Evolutionary conservation across 2,888 invertebrate species (phyloP), one percentile per base, ranked within the genome.

Genomic region (Dilophus febrilis): DNA sequence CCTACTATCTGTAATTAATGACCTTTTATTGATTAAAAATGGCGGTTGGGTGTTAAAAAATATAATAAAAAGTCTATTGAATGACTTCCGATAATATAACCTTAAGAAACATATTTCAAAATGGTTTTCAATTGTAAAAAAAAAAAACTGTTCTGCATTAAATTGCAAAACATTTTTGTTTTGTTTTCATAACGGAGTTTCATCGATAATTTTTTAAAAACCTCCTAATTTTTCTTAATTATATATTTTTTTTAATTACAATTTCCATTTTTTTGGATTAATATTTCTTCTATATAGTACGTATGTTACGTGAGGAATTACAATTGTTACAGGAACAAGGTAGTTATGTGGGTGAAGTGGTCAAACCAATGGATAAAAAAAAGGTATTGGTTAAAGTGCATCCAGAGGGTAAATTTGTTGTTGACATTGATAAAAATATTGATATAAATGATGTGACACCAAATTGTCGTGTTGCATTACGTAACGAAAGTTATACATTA

Each of bases 301-400:
- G 98, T 27, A 88, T 95, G 88, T 63, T 98, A 44, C 77, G 97
- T 8, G 98, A 98, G 58, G 98, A 98, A 58, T 67, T 99, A 1
- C 95, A 97, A 65, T 71, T 97, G 19, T 68, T 98, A 11, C 85
- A 86, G 59, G 98, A 99, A 56, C 98, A 99, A 60, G 98, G 98
- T 12, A 95, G 95, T 14, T 97, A 99, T 65, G 98, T 98, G 3
- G 98, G 98, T 10, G 98, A 98, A 66, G 97, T 98, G 4, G 95
- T 97, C 1, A 97, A 98, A 58, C 94, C 95, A 0, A 99, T 98
- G 97, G 98, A 99, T 62, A 98, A 99, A 64, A 98, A 98, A 66
- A 98, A 98, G 63, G 97, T 98, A 0, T 71, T 98, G 1, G 97
- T 98, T 1, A 98, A 98, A 67, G 95, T 97, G 1, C 97, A 98